phyloP scores from a whole-genome alignment of 1,140 invertebrate genomes.

The Mycetomoellerius zeteki region DNA sequence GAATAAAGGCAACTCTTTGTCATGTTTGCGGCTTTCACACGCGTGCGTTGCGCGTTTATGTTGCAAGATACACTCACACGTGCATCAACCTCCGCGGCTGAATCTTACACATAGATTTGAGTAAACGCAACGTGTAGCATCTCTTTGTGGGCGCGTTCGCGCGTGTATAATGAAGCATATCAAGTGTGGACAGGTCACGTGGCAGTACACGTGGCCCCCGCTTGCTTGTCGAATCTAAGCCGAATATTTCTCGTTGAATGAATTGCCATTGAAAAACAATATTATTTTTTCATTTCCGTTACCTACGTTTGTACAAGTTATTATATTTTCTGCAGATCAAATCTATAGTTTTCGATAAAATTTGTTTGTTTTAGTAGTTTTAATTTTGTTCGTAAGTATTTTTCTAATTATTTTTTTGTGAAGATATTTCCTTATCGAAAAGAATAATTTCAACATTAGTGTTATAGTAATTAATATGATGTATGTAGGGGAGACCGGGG shows the following conservation, averaged over 20 bases:
- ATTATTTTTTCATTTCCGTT: constrained; percentile 78
- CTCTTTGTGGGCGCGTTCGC: constrained; percentile 63
- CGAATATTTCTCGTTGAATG: constrained; percentile 70
- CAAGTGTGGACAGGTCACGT: constrained; percentile 75
- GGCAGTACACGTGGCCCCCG: constrained; percentile 78
- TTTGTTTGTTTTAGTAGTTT: background rate
- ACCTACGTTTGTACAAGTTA: background rate
- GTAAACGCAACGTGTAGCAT: constrained; percentile 43
- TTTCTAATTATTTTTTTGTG: background rate
- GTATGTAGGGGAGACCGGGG: too few species aligned
- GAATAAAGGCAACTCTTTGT: constrained; percentile 70
- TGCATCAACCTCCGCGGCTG: constrained; percentile 20
- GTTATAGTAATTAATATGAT: background rate
- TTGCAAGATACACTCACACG: constrained; percentile 43
- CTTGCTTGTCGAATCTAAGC: constrained; percentile 45
- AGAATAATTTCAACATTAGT: background rate
- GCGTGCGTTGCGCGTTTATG: constrained; percentile 32
- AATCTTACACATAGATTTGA: constrained; percentile 39
- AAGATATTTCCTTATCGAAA: background rate
- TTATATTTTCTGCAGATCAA: background rate
- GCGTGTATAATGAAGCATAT: constrained; percentile 44
- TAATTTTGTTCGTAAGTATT: background rate
- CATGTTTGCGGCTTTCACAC: background rate
- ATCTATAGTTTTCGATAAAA: background rate
- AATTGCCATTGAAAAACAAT: constrained; percentile 75